A percentile compares a stretch with the other conserved stretches of the same genome.
phyloP scores from a whole-genome alignment of 2,888 invertebrate genomes.

The Erebia palarica region DNA sequence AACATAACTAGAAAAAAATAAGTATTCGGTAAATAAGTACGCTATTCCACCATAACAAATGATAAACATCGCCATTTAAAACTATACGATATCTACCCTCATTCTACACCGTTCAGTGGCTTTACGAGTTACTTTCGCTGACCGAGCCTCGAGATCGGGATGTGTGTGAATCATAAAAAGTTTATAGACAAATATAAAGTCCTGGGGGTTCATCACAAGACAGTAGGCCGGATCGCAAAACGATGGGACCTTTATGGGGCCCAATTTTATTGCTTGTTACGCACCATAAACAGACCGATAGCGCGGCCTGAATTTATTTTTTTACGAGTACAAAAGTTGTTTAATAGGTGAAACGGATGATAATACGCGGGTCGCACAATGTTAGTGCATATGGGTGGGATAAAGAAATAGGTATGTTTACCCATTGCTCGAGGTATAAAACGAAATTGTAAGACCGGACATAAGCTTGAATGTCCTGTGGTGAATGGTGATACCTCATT shows the following conservation, averaged over 20 bases:
- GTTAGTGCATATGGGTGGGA: constrained; percentile 23
- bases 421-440: not conserved
- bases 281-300: constrained; percentile 74
- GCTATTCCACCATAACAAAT: constrained; percentile 6
- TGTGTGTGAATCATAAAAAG: constrained; percentile 65
- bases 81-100: constrained; percentile 31
- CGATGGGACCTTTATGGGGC: constrained; percentile 59
- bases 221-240: constrained; percentile 69
- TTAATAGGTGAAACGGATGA: constrained; percentile 56
- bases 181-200: constrained; percentile 75
- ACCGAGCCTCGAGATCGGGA: constrained; percentile 62
- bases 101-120: constrained; percentile 67
- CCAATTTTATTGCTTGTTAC: constrained; percentile 79
- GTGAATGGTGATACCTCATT: no score
- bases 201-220: constrained; percentile 72
- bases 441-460: not conserved
- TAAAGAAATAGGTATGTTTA: constrained; percentile 12
- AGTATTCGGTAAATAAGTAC: not conserved
- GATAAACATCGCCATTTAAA: constrained; percentile 21
- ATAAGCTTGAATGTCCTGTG: not conserved
- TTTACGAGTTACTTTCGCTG: constrained; percentile 78
- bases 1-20: not conserved
- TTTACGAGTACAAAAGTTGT: constrained; percentile 63
- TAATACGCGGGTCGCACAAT: constrained; percentile 27
- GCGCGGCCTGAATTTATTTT: constrained; percentile 62